Percentiles rank a stretch among this genome's conserved stretches.
Evolutionary conservation across 2,113 vertebrate genomes (phyloP).

Genomic region (Corythornis madagascariensis): DNA sequence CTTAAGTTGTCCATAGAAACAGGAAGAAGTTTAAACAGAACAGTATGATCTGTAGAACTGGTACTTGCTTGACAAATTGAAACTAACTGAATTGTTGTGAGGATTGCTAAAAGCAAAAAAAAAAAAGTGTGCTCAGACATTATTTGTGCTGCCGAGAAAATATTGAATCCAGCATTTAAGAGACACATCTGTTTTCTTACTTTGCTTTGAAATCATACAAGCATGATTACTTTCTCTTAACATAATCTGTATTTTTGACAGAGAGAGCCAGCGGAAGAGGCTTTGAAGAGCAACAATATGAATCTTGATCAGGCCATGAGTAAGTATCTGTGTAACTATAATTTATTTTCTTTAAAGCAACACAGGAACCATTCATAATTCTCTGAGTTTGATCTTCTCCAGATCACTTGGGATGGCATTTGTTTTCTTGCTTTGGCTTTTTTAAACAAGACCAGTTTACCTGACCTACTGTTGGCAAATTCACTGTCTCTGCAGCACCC

Average conservation of each 20-base stretch:
- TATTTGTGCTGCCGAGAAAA: background rate
- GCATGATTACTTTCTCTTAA: background rate
- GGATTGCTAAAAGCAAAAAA: background rate
- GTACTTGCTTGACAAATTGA: background rate
- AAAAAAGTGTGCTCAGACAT: background rate
- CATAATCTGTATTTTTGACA: constrained; percentile 59
- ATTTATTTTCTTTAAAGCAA: background rate
- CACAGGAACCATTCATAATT: background rate
- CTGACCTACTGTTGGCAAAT: background rate
- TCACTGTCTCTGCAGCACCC: background rate
- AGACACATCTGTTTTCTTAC: background rate
- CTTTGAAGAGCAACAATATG: constrained; percentile 97
- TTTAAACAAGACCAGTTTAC: background rate
- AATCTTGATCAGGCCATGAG: constrained; percentile 99
- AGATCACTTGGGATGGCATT: background rate
- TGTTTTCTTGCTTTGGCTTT: background rate
- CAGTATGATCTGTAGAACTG: background rate
- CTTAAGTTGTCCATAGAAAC: background rate
- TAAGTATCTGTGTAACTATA: constrained; percentile 76
- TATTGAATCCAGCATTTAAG: background rate
- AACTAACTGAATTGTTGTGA: background rate
- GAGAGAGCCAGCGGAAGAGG: constrained; percentile 99
- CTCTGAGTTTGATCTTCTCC: background rate
- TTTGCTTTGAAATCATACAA: background rate
- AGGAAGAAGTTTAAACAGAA: background rate